A percentile compares a stretch with the other conserved stretches of the same genome.
These are phyloP conservation scores for Botia kubotai DNA, from an alignment of 2,797 vertebrate genomes.

Conservation along the genomic window DNA sequence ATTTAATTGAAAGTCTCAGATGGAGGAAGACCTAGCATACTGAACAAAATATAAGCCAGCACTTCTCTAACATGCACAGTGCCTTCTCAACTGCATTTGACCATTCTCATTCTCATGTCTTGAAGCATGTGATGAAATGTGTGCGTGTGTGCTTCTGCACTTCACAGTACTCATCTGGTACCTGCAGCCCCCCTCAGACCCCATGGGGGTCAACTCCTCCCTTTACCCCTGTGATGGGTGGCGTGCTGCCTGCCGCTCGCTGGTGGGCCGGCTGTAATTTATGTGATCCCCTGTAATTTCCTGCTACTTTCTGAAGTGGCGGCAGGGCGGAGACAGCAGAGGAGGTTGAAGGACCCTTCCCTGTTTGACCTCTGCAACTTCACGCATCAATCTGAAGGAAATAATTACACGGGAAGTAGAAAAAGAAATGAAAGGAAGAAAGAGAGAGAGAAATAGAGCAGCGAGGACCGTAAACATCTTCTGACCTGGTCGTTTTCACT, in stretches of 20 bases:
- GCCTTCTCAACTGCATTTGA: not conserved
- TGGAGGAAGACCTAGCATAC: not conserved
- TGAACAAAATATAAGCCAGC: not conserved
- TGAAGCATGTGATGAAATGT: not conserved
- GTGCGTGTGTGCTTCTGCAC: slow-evolving; percentile 1
- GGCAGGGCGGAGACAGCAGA: slow-evolving; percentile 50
- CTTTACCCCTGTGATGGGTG: slow-evolving; percentile 54
- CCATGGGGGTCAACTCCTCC: slow-evolving; percentile 47
- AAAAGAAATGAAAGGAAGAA: slow-evolving; percentile 80
- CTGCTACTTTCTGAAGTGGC: slow-evolving; percentile 78
- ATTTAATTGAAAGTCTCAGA: not conserved
- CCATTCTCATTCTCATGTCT: not conserved
- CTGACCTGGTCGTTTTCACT: slow-evolving; percentile 72
- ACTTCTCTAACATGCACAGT: not conserved
- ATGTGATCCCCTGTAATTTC: slow-evolving; percentile 80
- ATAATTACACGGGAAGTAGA: slow-evolving; percentile 81
- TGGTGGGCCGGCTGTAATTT: slow-evolving; percentile 72
- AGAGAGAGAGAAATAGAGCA: slow-evolving; percentile 32
- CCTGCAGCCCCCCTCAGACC: slow-evolving; percentile 29
- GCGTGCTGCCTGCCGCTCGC: slow-evolving; percentile 67
- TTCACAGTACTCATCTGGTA: slow-evolving; percentile 23
- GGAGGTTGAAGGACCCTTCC: slow-evolving; percentile 75
- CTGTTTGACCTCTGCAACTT: slow-evolving; percentile 83
- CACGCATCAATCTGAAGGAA: slow-evolving; percentile 83
- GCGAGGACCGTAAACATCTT: slow-evolving; percentile 80